Evolutionary conservation across 35 echinoderm and acorn worm species (phyloP).

Genomic region (Stichopus chloronotus): DNA sequence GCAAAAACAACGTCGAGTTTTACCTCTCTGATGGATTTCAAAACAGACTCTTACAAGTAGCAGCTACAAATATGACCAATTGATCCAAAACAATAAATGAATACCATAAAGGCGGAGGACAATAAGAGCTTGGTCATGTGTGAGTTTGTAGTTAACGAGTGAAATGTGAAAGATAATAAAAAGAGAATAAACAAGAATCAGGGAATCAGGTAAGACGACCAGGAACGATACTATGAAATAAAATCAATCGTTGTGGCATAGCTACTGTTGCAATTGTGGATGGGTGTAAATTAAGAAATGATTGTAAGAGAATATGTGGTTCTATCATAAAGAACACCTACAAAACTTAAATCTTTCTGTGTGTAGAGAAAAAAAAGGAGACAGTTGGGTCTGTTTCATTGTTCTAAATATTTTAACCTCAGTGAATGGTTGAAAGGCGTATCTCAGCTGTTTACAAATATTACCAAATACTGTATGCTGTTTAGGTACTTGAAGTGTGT

Average conservation of each 20-base stretch:
- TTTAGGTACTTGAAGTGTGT: too few species aligned
- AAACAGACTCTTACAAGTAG: neutral
- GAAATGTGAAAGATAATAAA: neutral
- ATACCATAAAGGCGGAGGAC: neutral
- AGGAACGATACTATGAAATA: too few species aligned
- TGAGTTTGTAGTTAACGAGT: neutral
- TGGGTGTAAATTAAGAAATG: too few species aligned
- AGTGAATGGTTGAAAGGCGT: too few species aligned
- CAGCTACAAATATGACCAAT: neutral
- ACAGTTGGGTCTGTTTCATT: too few species aligned
- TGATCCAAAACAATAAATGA: neutral
- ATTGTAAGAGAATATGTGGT: too few species aligned
- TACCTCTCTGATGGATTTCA: neutral
- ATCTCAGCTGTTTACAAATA: too few species aligned
- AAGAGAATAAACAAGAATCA: neutral
- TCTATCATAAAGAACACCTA: too few species aligned
- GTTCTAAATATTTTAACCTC: too few species aligned
- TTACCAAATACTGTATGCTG: too few species aligned
- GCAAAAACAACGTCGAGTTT: neutral
- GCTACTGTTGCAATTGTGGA: neutral
- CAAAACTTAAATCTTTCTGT: too few species aligned
- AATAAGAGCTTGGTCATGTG: neutral
- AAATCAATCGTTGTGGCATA: neutral
- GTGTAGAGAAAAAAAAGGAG: too few species aligned
- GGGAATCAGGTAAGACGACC: neutral